These are phyloP conservation scores for Otis tarda DNA, from an alignment of 2,113 vertebrate genomes.

Conservation along the genomic window DNA sequence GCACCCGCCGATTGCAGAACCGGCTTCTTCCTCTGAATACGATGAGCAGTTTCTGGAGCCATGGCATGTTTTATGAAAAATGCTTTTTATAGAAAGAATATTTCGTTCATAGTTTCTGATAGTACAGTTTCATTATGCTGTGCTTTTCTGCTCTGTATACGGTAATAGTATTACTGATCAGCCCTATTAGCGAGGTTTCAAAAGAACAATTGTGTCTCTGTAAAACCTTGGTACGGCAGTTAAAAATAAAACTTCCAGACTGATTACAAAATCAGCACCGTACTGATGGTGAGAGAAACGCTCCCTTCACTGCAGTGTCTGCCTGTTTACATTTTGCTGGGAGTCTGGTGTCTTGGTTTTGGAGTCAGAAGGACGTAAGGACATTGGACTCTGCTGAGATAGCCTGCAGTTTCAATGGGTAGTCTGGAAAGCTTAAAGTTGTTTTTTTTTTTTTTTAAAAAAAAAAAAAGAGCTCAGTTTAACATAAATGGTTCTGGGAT, in stretches of 20 bases:
- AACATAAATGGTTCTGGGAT: background rate
- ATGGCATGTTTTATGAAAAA: conserved; percentile 55
- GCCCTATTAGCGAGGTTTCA: conserved; percentile 22
- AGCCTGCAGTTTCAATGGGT: background rate
- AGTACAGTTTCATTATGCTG: background rate
- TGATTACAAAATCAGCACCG: background rate
- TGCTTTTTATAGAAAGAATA: conserved; percentile 26
- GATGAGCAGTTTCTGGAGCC: conserved; percentile 32
- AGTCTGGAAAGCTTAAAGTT: background rate
- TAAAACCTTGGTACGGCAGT: conserved; percentile 33
- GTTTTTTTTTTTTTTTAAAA: too few species aligned
- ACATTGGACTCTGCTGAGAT: background rate
- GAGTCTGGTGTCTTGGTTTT: background rate
- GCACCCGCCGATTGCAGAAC: background rate
- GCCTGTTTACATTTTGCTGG: background rate
- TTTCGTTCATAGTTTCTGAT: conserved; percentile 7
- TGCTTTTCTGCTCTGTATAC: conserved; percentile 2
- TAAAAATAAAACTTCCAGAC: conserved; percentile 46
- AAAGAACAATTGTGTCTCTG: conserved; percentile 55
- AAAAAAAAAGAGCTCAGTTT: background rate
- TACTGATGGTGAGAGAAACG: background rate
- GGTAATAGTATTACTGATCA: conserved; percentile 46
- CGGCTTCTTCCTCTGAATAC: background rate
- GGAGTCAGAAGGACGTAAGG: background rate
- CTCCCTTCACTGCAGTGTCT: background rate